Conservation (phyloP, 2,888 invertebrate species). For the Vandiemenella viatica region DNA sequence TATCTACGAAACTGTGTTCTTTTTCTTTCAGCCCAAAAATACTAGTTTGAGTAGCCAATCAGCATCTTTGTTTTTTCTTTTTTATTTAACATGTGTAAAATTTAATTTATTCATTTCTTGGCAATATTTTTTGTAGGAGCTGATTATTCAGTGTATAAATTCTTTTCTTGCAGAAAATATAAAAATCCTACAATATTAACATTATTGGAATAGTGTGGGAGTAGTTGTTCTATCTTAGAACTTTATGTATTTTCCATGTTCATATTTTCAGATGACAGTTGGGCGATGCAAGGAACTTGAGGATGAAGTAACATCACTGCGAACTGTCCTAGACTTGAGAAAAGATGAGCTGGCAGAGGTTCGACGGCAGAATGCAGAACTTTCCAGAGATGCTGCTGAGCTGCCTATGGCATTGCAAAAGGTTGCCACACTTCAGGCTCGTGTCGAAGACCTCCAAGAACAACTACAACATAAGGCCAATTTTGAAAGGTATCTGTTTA, state of each 20-base stretch:
- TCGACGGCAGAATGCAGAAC: conserved; percentile 50
- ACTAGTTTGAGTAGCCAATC: too few species aligned
- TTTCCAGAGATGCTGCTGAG: conserved; percentile 56
- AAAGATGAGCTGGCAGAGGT: conserved; percentile 72
- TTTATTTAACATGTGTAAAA: too few species aligned
- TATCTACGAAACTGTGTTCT: too few species aligned
- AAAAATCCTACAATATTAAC: too few species aligned
- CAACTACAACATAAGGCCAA: conserved; percentile 53
- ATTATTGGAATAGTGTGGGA: too few species aligned
- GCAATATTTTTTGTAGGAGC: too few species aligned
- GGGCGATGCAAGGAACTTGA: conserved; percentile 30
- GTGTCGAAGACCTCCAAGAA: conserved; percentile 71
- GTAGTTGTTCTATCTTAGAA: background rate
- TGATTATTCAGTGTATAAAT: too few species aligned
- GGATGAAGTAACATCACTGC: conserved; percentile 66
- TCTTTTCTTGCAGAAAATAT: too few species aligned
- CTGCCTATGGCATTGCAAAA: conserved; percentile 56
- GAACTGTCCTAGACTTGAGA: conserved; percentile 75
- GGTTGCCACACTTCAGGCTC: conserved; percentile 60
- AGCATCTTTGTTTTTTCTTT: too few species aligned
- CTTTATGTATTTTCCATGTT: background rate
- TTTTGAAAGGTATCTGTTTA: conserved; percentile 47
- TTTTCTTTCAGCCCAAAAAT: too few species aligned
- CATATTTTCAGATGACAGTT: conserved; percentile 11
- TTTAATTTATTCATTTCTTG: too few species aligned